Percentiles rank a stretch among this genome's conserved stretches.
phyloP scores from a whole-genome alignment of 2,113 vertebrate genomes.

The Sebastes fasciatus region DNA sequence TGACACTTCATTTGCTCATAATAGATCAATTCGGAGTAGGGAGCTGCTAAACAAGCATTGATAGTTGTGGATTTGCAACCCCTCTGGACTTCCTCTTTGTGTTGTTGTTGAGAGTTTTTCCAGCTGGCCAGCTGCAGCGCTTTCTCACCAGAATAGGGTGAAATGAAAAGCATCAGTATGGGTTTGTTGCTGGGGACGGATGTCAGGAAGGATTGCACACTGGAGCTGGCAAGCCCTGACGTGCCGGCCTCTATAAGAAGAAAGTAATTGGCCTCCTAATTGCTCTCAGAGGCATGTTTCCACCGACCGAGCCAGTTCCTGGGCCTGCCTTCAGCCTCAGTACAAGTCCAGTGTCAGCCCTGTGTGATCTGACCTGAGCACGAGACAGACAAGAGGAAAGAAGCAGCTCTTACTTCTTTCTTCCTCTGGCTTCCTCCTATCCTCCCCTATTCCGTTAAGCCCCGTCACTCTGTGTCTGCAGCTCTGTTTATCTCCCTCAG shows the following conservation, averaged over 20 bases:
- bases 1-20: slow-evolving; percentile 55
- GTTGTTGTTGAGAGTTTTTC: slow-evolving; percentile 25
- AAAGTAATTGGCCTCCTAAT: slow-evolving; percentile 74
- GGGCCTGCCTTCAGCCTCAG: slow-evolving; percentile 34
- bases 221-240: slow-evolving; percentile 55
- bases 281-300: slow-evolving; percentile 66
- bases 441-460: slow-evolving; percentile 24
- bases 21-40: slow-evolving; percentile 27
- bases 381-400: slow-evolving; percentile 7
- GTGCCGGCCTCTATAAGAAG: slow-evolving; percentile 50
- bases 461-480: slow-evolving; percentile 24
- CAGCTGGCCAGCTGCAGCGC: slow-evolving; percentile 28
- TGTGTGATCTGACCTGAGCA: slow-evolving; percentile 50
- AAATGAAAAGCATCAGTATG: slow-evolving; percentile 39
- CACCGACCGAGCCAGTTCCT: slow-evolving; percentile 16
- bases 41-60: slow-evolving; percentile 38
- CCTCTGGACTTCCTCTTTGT: slow-evolving; percentile 25
- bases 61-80: slow-evolving; percentile 13
- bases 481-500: slow-evolving; percentile 49
- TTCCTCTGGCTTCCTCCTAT: slow-evolving; percentile 12
- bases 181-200: slow-evolving; percentile 41
- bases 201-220: slow-evolving; percentile 52
- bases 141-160: slow-evolving; percentile 1
- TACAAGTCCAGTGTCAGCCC: slow-evolving; percentile 51
- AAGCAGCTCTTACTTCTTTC: not conserved